Evolutionary conservation across 2,113 vertebrate species (phyloP), one percentile per base, ranked within the genome.

Genomic region (Zosterops hypoxanthus): DNA sequence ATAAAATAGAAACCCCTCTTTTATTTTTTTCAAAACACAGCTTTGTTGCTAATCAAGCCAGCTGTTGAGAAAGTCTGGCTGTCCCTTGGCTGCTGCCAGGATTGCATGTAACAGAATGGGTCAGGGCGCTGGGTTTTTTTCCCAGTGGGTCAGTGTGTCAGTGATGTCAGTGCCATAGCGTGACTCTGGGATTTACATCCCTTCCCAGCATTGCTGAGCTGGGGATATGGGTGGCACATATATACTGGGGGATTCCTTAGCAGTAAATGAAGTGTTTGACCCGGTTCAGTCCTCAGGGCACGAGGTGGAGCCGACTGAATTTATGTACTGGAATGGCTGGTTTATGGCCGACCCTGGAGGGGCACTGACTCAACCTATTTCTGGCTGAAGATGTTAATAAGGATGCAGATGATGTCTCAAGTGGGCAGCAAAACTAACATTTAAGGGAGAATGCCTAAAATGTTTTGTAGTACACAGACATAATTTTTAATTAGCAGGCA

Each of bases 211-310:
- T 11, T 70, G 64, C 87, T 95, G 92, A 96, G 65, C 87, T 86
- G 94, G 63, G 93, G 50, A 82, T 96, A 60, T 41, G 88, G 86
- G 93, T 88, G 83, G 41, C 68, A 57, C 16, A 13, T 6, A 70
- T 68, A 34, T 88, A 64, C 42, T n/a, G 11, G 75, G 86, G 64
- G 76, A 94, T 89, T 87, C 94, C 94, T 96, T 42, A 70, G 80
- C 92, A 9, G 5, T 96, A 96, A 98, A 97, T 82, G 92, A 95
- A 95, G 65, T 68, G 59, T 95, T 97, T 97, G 95, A 97, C 94
- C 95, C 22, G 10, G 91, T 95, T 70, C 81, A 9, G 90, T 97
- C 94, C 92, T 94, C 77, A 14, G 95, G 95, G 88, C 5, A 26
- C 1, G 21, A 94, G 82, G 78, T 68, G 49, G 65, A 91, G 81